Evolutionary conservation across 2,113 vertebrate species (phyloP), one percentile per base, ranked within the genome.

Genomic region (Empidonax traillii): DNA sequence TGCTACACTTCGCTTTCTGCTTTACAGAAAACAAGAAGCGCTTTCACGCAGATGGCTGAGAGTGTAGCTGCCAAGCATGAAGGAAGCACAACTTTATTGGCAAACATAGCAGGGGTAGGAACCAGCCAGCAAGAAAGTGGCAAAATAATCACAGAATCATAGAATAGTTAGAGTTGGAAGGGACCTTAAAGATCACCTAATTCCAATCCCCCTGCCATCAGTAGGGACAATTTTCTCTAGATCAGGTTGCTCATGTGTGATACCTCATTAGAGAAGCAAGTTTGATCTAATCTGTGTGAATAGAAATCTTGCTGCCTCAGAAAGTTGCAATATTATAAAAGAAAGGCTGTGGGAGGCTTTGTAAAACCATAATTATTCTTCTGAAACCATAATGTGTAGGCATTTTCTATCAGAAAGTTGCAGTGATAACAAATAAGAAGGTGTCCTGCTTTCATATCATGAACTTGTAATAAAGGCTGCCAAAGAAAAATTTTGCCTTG

Each of bases 201-300:
- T 39, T 69, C 39, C 27, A 23, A 9, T 1, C 4, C 5, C 3
- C 12, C 12, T 15, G 9, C 56, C 53, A 25, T 8, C 39, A 41
- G 39, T 41, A 61, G n/a, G 8, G n/a, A 68, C 7, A 46, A 35
- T 41, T 76, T 76, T 55, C 9, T 41, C 21, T 10, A 8, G 18
- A 14, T 69, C 55, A 41, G 3, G 1, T 53, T 25, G 53, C 12
- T 49, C 25, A 8, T 8, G 53, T 6, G 2, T 9, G 28, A 20
- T 27, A 18, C 9, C 28, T 77, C 0, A 0, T n/a, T 43, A 51
- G 25, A 81, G 21, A 66, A 81, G 18, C 1, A 1, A 52, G 3
- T 24, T 17, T 35, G 8, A 16, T 53, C 31, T 67, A 21, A 47
- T 43, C 14, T 49, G 5, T 21, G 11, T 30, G 24, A 24, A 17